phyloP scores from a whole-genome alignment of 2,888 invertebrate species.

The Ophion costatus region DNA sequence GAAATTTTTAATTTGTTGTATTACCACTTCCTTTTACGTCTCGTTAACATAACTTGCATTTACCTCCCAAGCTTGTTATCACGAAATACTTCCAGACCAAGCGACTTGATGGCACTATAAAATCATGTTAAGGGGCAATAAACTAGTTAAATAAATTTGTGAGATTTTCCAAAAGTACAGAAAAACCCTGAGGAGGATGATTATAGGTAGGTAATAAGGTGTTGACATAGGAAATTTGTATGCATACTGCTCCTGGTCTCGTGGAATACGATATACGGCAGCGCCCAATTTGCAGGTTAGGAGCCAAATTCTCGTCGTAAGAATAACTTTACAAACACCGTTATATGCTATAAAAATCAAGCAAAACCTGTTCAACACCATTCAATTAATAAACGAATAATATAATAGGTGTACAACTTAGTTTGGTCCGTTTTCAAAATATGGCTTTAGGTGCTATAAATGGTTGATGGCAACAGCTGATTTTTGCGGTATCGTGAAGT shows the following conservation, averaged over 20 bases:
- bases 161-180: constrained; percentile 17
- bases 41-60: constrained; percentile 9
- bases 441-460: no score
- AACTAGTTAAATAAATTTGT: constrained; percentile 23
- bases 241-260: constrained; percentile 17
- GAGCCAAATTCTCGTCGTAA: not conserved
- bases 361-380: constrained; percentile 1
- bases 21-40: constrained; percentile 8
- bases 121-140: constrained; percentile 9
- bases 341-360: constrained; percentile 24
- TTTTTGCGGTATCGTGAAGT: no score
- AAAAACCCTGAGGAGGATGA: constrained; percentile 7
- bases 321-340: constrained; percentile 18
- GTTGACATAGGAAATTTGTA: constrained; percentile 19
- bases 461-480: no score
- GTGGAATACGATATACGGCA: not conserved
- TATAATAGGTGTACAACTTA: no score
- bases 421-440: no score
- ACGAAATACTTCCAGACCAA: constrained; percentile 3
- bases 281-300: no score
- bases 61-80: not conserved
- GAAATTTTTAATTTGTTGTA: constrained; percentile 8
- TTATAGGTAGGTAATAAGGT: constrained; percentile 8
- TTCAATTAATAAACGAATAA: constrained; percentile 17
- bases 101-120: constrained; percentile 9